Percentiles rank a stretch among this genome's conserved stretches.
Evolutionary conservation across 2,888 invertebrate species (phyloP).

Genomic region (Callyntrura guangdongensis): DNA sequence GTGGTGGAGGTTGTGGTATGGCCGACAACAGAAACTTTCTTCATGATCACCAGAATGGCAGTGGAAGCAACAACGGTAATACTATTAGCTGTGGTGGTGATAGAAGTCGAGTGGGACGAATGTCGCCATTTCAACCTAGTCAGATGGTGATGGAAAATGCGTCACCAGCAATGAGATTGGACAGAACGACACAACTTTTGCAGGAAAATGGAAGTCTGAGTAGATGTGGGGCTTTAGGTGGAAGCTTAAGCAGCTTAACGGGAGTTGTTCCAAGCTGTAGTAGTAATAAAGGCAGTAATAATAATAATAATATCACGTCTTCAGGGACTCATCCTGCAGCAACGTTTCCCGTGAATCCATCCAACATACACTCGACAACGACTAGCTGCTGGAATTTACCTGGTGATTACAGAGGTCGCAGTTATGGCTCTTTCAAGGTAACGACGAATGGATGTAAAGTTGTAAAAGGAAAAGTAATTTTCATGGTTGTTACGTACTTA

Average conservation of each 20-base stretch:
- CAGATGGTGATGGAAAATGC: constrained; percentile 62
- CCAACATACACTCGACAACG: constrained; percentile 16
- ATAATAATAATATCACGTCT: constrained; percentile 65
- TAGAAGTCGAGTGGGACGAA: constrained; percentile 35
- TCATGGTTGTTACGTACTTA: constrained; percentile 3
- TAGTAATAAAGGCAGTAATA: constrained; percentile 36
- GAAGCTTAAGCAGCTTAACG: constrained; percentile 68
- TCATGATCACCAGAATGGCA: constrained; percentile 28
- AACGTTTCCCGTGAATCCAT: constrained; percentile 56
- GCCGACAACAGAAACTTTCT: constrained; percentile 51
- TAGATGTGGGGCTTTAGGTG: constrained; percentile 52
- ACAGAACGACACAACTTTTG: constrained; percentile 45
- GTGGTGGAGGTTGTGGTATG: constrained; percentile 35
- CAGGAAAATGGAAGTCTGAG: constrained; percentile 29
- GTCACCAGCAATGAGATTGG: constrained; percentile 60
- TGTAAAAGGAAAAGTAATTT: constrained; percentile 37
- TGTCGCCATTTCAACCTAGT: constrained; percentile 67
- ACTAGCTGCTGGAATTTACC: constrained; percentile 76
- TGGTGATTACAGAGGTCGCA: constrained; percentile 76
- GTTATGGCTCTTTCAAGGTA: constrained; percentile 84
- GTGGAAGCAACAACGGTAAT: constrained; percentile 61
- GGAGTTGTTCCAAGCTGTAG: constrained; percentile 36
- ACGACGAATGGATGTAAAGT: constrained; percentile 47
- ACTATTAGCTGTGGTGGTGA: constrained; percentile 51
- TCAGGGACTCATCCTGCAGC: constrained; percentile 55